Evolutionary conservation across 2,888 invertebrate genomes (phyloP).

Genomic region (Zaprionus lineosus): DNA sequence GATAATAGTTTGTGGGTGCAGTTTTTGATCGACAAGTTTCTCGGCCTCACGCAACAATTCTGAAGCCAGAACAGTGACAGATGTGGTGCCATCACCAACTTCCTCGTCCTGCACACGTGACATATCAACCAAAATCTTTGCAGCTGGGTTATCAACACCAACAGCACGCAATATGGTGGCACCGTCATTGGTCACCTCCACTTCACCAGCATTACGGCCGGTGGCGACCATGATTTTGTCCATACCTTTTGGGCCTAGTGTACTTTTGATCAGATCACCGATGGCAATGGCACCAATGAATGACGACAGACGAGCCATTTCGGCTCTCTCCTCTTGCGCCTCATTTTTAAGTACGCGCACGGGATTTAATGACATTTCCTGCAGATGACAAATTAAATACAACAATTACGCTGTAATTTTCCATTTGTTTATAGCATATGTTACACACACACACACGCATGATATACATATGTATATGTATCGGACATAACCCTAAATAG

Average conservation of each 20-base stretch:
- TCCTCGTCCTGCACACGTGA: conserved; percentile 99
- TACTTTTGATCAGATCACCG: conserved; percentile 98
- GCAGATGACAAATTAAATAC: conserved; percentile 7
- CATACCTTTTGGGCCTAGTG: conserved; percentile 99
- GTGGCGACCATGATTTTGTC: conserved; percentile 93
- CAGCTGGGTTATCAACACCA: conserved; percentile 99
- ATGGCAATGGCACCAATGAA: conserved; percentile 99
- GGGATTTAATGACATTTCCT: conserved; percentile 94
- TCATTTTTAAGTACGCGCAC: conserved; percentile 96
- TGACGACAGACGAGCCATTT: conserved; percentile 97
- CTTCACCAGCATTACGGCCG: conserved; percentile 91
- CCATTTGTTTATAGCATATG: conserved; percentile 17
- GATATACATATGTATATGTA: conserved; percentile 1
- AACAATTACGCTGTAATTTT: background rate
- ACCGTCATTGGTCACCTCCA: conserved; percentile 99
- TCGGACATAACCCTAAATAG: conserved; percentile 62
- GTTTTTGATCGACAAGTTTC: conserved; percentile 94
- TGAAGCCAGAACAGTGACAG: conserved; percentile 95
- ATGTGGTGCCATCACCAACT: conserved; percentile 99
- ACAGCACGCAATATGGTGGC: conserved; percentile 98
- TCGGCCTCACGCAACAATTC: conserved; percentile 98
- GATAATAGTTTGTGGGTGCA: conserved; percentile 99
- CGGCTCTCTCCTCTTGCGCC: conserved; percentile 98
- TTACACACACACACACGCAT: background rate
- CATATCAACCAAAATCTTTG: conserved; percentile 99